Base-by-base conservation (phyloP, 2,888 invertebrate genomes). In the Catocala fraxini region DNA sequence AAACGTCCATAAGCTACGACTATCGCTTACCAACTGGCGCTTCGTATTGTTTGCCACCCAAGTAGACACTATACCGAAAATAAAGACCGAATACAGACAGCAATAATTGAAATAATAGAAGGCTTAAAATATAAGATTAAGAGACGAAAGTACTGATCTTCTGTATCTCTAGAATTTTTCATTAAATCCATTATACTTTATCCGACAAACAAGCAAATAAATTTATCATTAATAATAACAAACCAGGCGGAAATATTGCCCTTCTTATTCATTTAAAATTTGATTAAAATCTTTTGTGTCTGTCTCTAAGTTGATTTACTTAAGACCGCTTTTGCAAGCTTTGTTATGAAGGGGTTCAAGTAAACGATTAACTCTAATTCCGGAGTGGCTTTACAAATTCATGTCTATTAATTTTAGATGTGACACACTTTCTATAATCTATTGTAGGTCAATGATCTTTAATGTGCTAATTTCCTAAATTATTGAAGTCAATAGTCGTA, bases 281-380 rank as follows among this genome's bases (percentile, higher is more conserved):
- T 67, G 59, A 74, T 70, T 68, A 71, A 70, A 70, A 63, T 65
- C 70, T 71, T 71, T 78, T 76, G 68, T 68, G 63, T 68, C 53
- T 62, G 65, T 70, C 58, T 65, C 58, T 61, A 13, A 72, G 66
- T 73, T 70, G 68, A 71, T 75, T 73, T 71, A 71, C 70, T 71
- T 73, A 75, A 60, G 63, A 12, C 57, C 46, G 64, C 66, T 70
- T 65, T 68, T 52, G 51, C 61, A 69, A 56, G 64, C 56, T 72
- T 69, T 68, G 68, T 70, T 73, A 68, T 59, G 35, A 65, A 52
- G 57, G 59, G 73, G 48, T 57, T 64, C 55, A 68, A 68, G 61
- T 74, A 65, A 68, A 66, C 71, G 68, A 80, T 79, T 79, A 72
- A 75, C 70, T 73, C 60, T 61, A 72, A 74, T 77, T 75, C 71